phyloP scores from a whole-genome alignment of 2,888 invertebrate genomes.

The Glyphotaelius pellucidus region DNA sequence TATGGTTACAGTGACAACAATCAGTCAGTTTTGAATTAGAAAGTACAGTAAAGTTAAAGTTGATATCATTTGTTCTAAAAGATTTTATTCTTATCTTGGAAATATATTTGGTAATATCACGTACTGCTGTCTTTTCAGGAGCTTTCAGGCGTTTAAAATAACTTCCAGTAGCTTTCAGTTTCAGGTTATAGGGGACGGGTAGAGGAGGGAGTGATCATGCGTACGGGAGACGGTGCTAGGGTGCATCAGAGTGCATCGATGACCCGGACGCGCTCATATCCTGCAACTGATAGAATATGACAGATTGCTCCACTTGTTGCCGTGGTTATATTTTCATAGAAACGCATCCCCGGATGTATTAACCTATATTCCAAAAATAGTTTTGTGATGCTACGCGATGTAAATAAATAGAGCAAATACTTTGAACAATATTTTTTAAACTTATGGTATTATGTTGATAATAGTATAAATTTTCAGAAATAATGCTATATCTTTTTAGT shows the following conservation, averaged over 20 bases:
- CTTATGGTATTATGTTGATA: background rate
- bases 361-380: background rate
- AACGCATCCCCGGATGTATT: background rate
- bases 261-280: background rate
- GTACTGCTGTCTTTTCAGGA: too few relatives aligned
- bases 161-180: background rate
- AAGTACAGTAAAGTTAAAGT: background rate
- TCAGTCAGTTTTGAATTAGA: too few relatives aligned
- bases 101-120: too few relatives aligned
- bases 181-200: background rate
- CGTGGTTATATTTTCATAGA: background rate
- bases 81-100: too few relatives aligned
- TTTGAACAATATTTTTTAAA: background rate
- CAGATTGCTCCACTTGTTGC: background rate
- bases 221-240: background rate
- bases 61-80: too few relatives aligned
- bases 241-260: background rate
- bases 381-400: background rate
- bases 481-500: too few relatives aligned
- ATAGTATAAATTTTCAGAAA: too few relatives aligned
- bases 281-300: background rate
- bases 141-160: background rate
- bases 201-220: background rate
- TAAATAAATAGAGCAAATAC: background rate
- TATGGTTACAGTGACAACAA: too few relatives aligned